These are phyloP conservation scores for Poecilus cupreus DNA, from an alignment of 2,888 invertebrate species.

Conservation along the genomic window DNA sequence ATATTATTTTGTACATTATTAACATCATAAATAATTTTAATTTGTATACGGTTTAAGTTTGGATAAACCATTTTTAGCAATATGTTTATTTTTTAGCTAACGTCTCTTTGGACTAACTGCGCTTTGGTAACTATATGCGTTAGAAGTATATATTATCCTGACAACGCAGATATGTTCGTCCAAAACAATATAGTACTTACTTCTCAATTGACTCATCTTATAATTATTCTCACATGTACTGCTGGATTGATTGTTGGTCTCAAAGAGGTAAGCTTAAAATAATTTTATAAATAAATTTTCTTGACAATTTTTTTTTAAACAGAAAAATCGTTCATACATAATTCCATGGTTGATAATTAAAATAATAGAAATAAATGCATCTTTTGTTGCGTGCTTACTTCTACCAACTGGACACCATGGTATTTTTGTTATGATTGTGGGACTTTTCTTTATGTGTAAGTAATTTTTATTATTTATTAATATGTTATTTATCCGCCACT, in stretches of 20 bases:
- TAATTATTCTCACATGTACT: background rate
- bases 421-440: background rate
- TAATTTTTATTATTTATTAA: background rate
- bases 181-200: background rate
- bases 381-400: background rate
- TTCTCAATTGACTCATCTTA: conserved; percentile 7
- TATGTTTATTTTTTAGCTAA: background rate
- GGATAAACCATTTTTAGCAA: too few species aligned
- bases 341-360: conserved; percentile 14
- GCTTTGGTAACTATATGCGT: background rate
- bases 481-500: background rate
- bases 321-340: background rate
- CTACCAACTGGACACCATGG: background rate
- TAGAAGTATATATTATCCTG: background rate
- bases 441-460: background rate
- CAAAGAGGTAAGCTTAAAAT: background rate
- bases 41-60: too few species aligned
- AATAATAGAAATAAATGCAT: background rate
- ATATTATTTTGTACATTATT: too few species aligned
- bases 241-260: background rate
- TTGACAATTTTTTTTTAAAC: background rate
- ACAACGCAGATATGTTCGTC: background rate
- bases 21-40: too few species aligned
- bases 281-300: background rate
- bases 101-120: conserved; percentile 11